A percentile compares a stretch with the other conserved stretches of the same genome.
Conservation (phyloP, 2,797 vertebrate species). For the Echeneis naucrates region DNA sequence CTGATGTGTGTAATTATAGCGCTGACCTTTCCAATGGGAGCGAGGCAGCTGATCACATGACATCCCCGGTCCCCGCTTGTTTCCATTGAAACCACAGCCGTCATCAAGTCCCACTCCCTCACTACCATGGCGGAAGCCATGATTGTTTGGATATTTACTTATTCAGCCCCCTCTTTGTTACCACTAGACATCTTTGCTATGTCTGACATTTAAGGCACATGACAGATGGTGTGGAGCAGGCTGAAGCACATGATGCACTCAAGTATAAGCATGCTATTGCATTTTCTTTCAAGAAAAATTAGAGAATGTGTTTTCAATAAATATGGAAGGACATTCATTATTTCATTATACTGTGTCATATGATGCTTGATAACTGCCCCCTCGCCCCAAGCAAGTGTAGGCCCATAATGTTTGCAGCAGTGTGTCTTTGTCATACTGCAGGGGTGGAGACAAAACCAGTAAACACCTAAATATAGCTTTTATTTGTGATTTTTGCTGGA, state of each 20-base stretch:
- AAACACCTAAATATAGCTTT: background rate
- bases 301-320: background rate
- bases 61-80: conserved; percentile 38
- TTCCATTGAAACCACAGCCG: conserved; percentile 64
- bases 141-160: conserved; percentile 61
- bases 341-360: conserved; percentile 12
- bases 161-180: conserved; percentile 37
- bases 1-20: conserved; percentile 85
- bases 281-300: conserved; percentile 14
- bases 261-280: conserved; percentile 3
- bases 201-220: conserved; percentile 62
- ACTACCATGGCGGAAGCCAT: conserved; percentile 47
- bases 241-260: conserved; percentile 17
- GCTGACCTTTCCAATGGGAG: conserved; percentile 79
- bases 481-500: background rate
- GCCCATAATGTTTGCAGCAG: background rate
- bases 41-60: conserved; percentile 69
- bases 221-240: conserved; percentile 36
- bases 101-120: conserved; percentile 41
- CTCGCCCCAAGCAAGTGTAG: background rate
- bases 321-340: conserved; percentile 10
- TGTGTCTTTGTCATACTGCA: conserved; percentile 5
- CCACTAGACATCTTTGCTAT: conserved; percentile 44
- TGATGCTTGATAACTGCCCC: background rate
- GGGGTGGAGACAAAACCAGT: background rate